Conservation (phyloP, 1,140 invertebrate genomes). For the Sitobion miscanthi region DNA sequence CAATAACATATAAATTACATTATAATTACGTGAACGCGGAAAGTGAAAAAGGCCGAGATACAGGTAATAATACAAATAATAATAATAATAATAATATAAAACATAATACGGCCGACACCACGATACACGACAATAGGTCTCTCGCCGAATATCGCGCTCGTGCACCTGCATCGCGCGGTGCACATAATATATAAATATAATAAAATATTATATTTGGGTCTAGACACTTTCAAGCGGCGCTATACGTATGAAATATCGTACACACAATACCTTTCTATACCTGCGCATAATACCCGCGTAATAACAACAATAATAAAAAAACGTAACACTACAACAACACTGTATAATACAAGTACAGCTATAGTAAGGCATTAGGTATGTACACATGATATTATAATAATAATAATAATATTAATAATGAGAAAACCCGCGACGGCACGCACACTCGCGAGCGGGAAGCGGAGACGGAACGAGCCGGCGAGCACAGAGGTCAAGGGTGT, state of each 20-base stretch:
- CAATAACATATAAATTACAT: neutral
- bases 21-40: neutral
- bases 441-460: neutral
- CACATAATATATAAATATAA: neutral
- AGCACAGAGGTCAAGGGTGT: slow-evolving; percentile 6
- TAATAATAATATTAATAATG: slow-evolving; percentile 14
- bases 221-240: neutral
- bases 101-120: neutral
- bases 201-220: neutral
- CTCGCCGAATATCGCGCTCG: neutral
- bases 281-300: neutral
- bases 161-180: neutral
- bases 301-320: slow-evolving; percentile 1
- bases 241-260: neutral
- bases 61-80: neutral
- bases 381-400: neutral
- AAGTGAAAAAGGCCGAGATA: neutral
- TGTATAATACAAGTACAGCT: neutral
- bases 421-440: neutral
- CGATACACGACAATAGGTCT: neutral
- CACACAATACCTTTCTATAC: neutral
- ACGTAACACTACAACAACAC: neutral
- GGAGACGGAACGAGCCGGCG: neutral
- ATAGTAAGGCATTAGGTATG: neutral
- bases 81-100: neutral